phyloP scores from a whole-genome alignment of 2,113 vertebrate species.

The Rhynchomys soricoides region DNA sequence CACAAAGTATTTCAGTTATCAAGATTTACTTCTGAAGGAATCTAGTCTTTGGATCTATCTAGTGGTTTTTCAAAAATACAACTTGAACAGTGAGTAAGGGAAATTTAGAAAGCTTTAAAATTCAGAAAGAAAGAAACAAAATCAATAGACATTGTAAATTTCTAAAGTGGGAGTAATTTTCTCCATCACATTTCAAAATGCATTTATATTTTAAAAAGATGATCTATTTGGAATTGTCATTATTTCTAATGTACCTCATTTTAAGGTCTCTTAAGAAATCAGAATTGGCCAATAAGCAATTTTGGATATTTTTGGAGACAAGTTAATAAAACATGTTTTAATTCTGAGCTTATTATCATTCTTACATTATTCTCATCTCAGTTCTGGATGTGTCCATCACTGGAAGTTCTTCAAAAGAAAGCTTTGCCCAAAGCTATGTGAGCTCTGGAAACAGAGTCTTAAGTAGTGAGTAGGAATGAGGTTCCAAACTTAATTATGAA shows the following conservation, averaged over 20 bases:
- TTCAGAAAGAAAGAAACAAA: slow-evolving; percentile 17
- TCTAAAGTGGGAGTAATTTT: neutral
- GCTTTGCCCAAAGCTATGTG: neutral
- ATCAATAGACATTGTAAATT: slow-evolving; percentile 15
- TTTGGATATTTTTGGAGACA: slow-evolving; percentile 47
- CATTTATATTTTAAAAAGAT: slow-evolving; percentile 35
- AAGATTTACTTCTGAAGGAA: slow-evolving; percentile 38
- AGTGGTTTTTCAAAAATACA: slow-evolving; percentile 6
- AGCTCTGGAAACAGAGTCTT: slow-evolving; percentile 34
- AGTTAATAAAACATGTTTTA: slow-evolving; percentile 19
- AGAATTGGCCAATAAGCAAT: slow-evolving; percentile 12
- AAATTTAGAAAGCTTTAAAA: slow-evolving; percentile 21
- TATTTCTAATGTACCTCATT: slow-evolving; percentile 33
- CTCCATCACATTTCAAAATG: slow-evolving; percentile 6
- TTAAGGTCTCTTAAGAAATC: slow-evolving; percentile 11
- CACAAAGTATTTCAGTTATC: neutral
- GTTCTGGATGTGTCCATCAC: slow-evolving; percentile 12
- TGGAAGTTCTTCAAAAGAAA: slow-evolving; percentile 48
- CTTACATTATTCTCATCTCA: neutral
- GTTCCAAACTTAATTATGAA: slow-evolving; percentile 43
- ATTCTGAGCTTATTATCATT: slow-evolving; percentile 15
- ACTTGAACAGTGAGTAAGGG: slow-evolving; percentile 20
- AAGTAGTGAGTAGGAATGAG: slow-evolving; percentile 3
- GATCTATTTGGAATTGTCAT: neutral
- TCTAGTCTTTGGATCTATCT: neutral